Conservation (phyloP, 2,888 invertebrate species). For the Terebella lapidaria region DNA sequence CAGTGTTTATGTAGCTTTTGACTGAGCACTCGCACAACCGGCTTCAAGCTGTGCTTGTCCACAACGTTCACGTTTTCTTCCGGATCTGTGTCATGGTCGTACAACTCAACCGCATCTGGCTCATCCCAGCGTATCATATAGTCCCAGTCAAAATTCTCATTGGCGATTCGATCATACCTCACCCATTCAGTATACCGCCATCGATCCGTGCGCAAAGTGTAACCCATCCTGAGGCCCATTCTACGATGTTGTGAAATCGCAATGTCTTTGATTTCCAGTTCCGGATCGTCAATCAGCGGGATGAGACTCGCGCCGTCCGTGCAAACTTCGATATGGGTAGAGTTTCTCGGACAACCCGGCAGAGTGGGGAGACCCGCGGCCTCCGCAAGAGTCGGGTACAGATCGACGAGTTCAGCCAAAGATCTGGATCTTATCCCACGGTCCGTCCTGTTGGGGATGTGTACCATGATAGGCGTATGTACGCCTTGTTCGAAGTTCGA, state of each 20-base stretch:
- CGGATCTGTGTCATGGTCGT: slow-evolving; percentile 3
- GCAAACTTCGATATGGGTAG: slow-evolving; percentile 11
- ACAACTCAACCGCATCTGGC: background rate
- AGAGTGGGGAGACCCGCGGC: slow-evolving; percentile 26
- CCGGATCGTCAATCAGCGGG: slow-evolving; percentile 13
- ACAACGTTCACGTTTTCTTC: slow-evolving; percentile 68
- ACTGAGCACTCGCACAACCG: background rate
- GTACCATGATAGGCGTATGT: slow-evolving; percentile 33
- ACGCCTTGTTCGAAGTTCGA: slow-evolving; percentile 32
- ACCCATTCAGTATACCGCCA: slow-evolving; percentile 29
- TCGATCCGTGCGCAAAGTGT: slow-evolving; percentile 27
- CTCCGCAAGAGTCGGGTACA: slow-evolving; percentile 33
- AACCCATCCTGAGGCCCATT: slow-evolving; percentile 28
- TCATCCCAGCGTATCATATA: background rate
- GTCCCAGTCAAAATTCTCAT: background rate
- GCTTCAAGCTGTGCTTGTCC: slow-evolving; percentile 16
- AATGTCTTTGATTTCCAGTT: background rate
- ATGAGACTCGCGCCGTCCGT: slow-evolving; percentile 20
- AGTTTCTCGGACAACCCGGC: slow-evolving; percentile 15
- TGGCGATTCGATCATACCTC: background rate
- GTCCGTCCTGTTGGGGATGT: slow-evolving; percentile 31
- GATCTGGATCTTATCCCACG: slow-evolving; percentile 20
- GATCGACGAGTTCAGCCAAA: slow-evolving; percentile 31
- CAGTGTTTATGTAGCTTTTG: background rate
- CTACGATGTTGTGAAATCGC: slow-evolving; percentile 27